These are phyloP conservation scores for Cyprinodon diabolis DNA, from an alignment of 2,797 vertebrate species.

Conservation along the genomic window DNA sequence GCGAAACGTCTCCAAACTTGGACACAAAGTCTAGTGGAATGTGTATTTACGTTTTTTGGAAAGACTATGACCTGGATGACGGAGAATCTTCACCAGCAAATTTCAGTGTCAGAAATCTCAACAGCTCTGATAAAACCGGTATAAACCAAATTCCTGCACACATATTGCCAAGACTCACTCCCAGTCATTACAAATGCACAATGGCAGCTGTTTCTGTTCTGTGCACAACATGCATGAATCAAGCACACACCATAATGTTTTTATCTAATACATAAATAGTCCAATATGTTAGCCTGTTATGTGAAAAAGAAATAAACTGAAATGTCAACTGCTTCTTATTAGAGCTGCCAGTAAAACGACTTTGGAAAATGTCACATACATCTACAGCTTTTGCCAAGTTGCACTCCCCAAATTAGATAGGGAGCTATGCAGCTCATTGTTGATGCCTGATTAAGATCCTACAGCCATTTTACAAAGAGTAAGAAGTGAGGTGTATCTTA, in stretches of 20 bases:
- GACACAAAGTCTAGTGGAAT: no score
- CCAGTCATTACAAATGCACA: background rate
- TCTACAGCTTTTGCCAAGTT: slow-evolving; percentile 23
- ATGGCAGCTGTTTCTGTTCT: slow-evolving; percentile 1
- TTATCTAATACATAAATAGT: slow-evolving; percentile 31
- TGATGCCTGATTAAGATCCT: slow-evolving; percentile 50
- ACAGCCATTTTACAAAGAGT: slow-evolving; percentile 29
- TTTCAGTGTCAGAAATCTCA: no score
- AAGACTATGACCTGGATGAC: no score
- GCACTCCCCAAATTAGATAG: slow-evolving; percentile 33
- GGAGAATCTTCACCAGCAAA: no score
- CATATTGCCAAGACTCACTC: background rate
- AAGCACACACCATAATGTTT: slow-evolving; percentile 27
- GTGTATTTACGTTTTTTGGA: no score
- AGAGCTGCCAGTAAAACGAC: slow-evolving; percentile 47
- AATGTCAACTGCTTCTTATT: slow-evolving; percentile 60
- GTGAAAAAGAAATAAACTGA: slow-evolving; percentile 64
- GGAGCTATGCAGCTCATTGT: slow-evolving; percentile 32
- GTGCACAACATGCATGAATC: slow-evolving; percentile 7
- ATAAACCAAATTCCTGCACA: background rate
- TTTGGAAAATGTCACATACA: slow-evolving; percentile 28
- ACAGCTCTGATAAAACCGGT: background rate
- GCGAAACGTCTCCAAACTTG: no score
- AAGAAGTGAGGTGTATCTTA: slow-evolving; percentile 9
- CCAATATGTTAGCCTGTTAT: slow-evolving; percentile 38